Evolutionary conservation across 2,888 invertebrate genomes (phyloP).

Genomic region (Luperina testacea): DNA sequence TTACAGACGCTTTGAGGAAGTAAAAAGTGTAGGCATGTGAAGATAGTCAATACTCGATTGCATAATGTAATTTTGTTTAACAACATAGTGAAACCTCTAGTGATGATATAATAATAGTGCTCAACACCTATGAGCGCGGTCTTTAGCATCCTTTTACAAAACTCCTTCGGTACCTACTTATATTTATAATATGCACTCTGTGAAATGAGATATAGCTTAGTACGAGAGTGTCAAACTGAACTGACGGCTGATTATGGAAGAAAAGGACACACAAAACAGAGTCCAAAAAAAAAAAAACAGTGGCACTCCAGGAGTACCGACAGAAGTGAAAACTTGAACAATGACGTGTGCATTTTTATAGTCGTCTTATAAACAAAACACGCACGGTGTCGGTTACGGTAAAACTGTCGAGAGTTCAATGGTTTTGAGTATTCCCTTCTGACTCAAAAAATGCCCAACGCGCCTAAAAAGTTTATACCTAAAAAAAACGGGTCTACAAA

Average conservation of each 20-base stretch:
- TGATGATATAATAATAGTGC: constrained; percentile 83
- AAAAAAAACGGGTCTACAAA: not conserved
- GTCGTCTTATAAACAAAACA: no score
- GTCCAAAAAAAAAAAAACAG: not conserved
- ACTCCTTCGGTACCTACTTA: constrained; percentile 16
- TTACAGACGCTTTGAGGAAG: constrained; percentile 74
- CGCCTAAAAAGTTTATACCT: no score
- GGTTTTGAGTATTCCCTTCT: no score
- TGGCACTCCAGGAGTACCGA: no score
- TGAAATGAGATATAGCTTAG: not conserved
- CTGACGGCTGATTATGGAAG: not conserved
- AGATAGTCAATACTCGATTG: constrained; percentile 79
- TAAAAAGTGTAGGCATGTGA: constrained; percentile 71
- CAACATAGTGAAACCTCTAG: constrained; percentile 85
- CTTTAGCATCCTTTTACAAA: constrained; percentile 56
- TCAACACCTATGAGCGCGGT: constrained; percentile 37
- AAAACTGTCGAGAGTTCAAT: no score
- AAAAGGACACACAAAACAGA: not conserved
- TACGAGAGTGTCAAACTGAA: not conserved
- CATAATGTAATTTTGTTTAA: constrained; percentile 87
- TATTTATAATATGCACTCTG: constrained; percentile 21
- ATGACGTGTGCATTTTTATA: no score
- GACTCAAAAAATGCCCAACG: no score
- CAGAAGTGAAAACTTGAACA: no score
- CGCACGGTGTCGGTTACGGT: no score